Evolutionary conservation across 2,113 vertebrate genomes (phyloP).

Genomic region (Butastur rufipennis): DNA sequence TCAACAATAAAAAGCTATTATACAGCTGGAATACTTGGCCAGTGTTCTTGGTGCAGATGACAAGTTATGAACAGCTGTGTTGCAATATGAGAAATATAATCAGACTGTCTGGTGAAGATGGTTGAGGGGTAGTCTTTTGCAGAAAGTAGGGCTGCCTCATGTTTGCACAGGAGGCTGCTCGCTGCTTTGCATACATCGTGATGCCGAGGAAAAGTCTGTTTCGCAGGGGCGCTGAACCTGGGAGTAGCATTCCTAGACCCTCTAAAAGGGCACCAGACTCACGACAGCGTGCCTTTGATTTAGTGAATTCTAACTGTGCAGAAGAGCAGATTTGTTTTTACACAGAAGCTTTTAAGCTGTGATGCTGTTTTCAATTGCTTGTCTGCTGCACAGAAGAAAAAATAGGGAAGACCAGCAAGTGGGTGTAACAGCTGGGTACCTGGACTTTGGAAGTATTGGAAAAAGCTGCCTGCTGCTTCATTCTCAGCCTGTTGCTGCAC

Average conservation of each 20-base stretch:
- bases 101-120: background rate
- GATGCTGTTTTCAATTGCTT: background rate
- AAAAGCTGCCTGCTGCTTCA: conserved; percentile 41
- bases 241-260: background rate
- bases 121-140: background rate
- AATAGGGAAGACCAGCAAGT: conserved; percentile 23
- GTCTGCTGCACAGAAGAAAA: background rate
- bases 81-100: background rate
- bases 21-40: conserved; percentile 14
- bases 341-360: conserved; percentile 19
- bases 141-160: background rate
- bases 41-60: background rate
- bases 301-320: background rate
- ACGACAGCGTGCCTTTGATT: background rate
- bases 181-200: background rate
- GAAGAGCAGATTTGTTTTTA: conserved; percentile 47
- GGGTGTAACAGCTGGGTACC: conserved; percentile 65
- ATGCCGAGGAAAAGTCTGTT: background rate
- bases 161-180: background rate
- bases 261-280: background rate
- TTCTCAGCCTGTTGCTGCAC: conserved; percentile 40
- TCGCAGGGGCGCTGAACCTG: fast-evolving
- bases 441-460: conserved; percentile 39
- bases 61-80: background rate
- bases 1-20: background rate